Conservation (phyloP, 2,113 vertebrate species). For the Anolis carolinensis region DNA sequence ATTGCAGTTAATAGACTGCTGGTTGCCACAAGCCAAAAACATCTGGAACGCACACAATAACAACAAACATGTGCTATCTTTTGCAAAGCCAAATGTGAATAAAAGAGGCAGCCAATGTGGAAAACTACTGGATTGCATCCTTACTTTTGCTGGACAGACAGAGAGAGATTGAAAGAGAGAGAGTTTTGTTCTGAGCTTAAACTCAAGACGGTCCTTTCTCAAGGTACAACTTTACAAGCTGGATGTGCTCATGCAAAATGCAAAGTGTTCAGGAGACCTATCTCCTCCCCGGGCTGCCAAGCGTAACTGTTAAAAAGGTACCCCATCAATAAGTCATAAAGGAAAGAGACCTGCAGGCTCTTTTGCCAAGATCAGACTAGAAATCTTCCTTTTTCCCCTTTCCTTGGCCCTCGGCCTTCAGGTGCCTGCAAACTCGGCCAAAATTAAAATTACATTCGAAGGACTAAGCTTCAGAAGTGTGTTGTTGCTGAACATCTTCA, state of each 20-base stretch:
- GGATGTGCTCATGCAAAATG: constrained; percentile 2
- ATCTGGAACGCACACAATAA: too few relatives aligned
- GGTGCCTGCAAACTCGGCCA: constrained; percentile 42
- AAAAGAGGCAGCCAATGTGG: neutral
- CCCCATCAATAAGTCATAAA: constrained; percentile 42
- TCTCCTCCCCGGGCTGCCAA: neutral
- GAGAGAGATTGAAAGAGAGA: neutral
- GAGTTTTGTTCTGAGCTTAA: neutral
- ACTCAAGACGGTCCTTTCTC: too few relatives aligned
- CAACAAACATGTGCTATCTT: too few relatives aligned
- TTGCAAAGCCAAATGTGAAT: neutral
- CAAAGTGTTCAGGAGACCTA: constrained; percentile 8
- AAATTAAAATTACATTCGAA: neutral
- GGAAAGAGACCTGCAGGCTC: constrained; percentile 31
- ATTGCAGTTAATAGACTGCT: too few relatives aligned
- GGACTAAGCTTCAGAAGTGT: neutral
- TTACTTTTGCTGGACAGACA: neutral
- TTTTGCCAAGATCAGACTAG: constrained; percentile 44
- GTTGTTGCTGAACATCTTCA: neutral
- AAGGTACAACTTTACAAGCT: neutral
- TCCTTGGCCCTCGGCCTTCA: neutral
- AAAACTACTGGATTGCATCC: neutral
- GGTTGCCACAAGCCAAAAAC: too few relatives aligned
- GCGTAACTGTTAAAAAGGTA: neutral
- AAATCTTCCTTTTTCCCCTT: neutral